phyloP scores from a whole-genome alignment of 2,888 invertebrate genomes.

The Phalera bucephala region DNA sequence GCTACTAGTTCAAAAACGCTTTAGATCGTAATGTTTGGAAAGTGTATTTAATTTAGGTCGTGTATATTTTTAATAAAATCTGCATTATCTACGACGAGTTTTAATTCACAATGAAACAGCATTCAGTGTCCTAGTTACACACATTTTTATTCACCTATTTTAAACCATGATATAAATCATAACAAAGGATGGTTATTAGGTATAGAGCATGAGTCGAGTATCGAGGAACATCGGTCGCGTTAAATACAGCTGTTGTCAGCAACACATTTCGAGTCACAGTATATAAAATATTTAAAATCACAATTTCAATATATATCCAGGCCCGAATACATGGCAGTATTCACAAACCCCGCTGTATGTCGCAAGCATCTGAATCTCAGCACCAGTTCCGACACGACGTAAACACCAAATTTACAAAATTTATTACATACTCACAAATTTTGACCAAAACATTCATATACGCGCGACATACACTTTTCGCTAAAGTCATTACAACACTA shows the following conservation, averaged over 20 bases:
- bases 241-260: slow-evolving; percentile 64
- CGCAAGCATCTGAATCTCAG: slow-evolving; percentile 76
- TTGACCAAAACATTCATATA: slow-evolving; percentile 64
- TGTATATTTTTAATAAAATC: slow-evolving; percentile 67
- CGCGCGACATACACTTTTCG: slow-evolving; percentile 72
- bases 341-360: slow-evolving; percentile 54
- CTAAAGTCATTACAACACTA: slow-evolving; percentile 68
- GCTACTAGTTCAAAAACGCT: slow-evolving; percentile 26
- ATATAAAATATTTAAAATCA: slow-evolving; percentile 66
- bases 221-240: slow-evolving; percentile 77
- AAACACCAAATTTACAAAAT: slow-evolving; percentile 45
- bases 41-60: slow-evolving; percentile 53
- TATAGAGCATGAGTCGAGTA: slow-evolving; percentile 56
- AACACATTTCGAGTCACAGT: slow-evolving; percentile 57
- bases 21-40: slow-evolving; percentile 44
- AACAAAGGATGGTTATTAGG: slow-evolving; percentile 75
- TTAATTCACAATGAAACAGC: slow-evolving; percentile 64
- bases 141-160: slow-evolving; percentile 77
- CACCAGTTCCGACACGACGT: slow-evolving; percentile 65
- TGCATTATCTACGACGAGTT: slow-evolving; percentile 42
- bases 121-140: slow-evolving; percentile 74
- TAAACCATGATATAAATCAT: slow-evolving; percentile 77
- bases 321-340: slow-evolving; percentile 60
- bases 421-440: slow-evolving; percentile 18
- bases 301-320: slow-evolving; percentile 57